phyloP scores from a whole-genome alignment of 2,797 vertebrate species.

The Martes flavigula region DNA sequence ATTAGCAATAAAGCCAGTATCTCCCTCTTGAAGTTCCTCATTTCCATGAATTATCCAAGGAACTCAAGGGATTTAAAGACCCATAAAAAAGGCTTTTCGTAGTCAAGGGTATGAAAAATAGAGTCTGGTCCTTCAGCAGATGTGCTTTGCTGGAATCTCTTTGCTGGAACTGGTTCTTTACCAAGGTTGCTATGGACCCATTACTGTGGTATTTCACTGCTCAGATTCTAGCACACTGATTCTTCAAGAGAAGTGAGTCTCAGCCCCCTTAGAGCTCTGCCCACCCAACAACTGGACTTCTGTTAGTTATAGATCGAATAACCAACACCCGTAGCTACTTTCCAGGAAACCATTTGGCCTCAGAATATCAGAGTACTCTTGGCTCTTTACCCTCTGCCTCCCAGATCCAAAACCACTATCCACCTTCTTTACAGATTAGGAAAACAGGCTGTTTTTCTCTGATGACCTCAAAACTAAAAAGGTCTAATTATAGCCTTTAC shows the following conservation, averaged over 20 bases:
- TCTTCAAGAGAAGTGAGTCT: not conserved
- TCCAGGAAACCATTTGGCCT: too few species aligned
- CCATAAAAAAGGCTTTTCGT: not conserved
- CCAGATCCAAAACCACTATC: not conserved
- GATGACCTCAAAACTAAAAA: not conserved
- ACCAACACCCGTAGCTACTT: not conserved
- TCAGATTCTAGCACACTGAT: not conserved
- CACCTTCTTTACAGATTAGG: not conserved
- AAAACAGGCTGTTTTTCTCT: not conserved
- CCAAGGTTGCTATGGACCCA: not conserved
- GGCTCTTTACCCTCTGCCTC: not conserved
- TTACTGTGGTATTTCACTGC: not conserved
- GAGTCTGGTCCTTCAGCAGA: not conserved
- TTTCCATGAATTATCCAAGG: slow-evolving; percentile 17
- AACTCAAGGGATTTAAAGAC: not conserved
- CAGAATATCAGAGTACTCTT: not conserved
- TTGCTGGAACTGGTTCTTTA: not conserved
- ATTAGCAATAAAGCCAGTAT: not conserved
- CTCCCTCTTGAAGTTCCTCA: not conserved
- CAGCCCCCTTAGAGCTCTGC: not conserved
- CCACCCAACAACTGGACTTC: not conserved
- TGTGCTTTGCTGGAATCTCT: not conserved
- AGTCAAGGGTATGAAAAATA: not conserved
- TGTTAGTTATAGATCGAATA: not conserved
- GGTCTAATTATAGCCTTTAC: not conserved